Base-by-base conservation (phyloP, 2,113 vertebrate genomes). In the Triplophysa dalaica region DNA sequence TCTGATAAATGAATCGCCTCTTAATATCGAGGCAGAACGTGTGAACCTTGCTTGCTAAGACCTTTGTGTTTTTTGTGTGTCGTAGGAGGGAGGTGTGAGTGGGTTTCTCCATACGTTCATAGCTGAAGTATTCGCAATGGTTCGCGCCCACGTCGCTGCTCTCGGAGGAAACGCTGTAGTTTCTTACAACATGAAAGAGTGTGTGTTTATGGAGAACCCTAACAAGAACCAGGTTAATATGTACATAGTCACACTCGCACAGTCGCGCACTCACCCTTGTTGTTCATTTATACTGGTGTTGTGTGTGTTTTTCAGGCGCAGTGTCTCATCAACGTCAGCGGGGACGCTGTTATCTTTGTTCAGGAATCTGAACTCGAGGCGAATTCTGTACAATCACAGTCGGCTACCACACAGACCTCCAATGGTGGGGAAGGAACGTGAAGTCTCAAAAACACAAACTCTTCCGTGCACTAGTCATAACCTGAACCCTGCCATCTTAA, bases 161-260 rank as follows among this genome's bases (percentile, higher is more conserved):
- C 87, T 99, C 16, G 98, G 98, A 9, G 98, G 98, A 2, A 99
- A 99, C 29, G 96, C 97, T 0, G 96, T 99, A 0, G 95, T 99
- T 70, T 99, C 97, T 0, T 99, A 98, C 87, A 99, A 96, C 79
- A 98, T 99, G 98, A 98, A 98, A 85, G 97, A 99, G 83, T 99
- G 98, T 72, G 94, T 99, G 80, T 97, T 99, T 81, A 99, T 99
- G 98, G 98, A 99, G 88, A 99, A 99, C 83, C 94, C 97, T 61
- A 98, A 98, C 90, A 99, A 99, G 89, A 99, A 99, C 85, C 98
- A 99, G 97, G 98, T 99, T 87, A 85, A 41, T 26, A 16, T 21
- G 41, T 33, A 16, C 38, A 62, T 13, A 66, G 62, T 68, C 29
- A 56, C 56, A 48, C 50, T 52, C 26, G 62, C 9, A 69, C 8